These are phyloP conservation scores for Siphamia tubifer DNA, from an alignment of 2,113 vertebrate species.

Conservation along the genomic window DNA sequence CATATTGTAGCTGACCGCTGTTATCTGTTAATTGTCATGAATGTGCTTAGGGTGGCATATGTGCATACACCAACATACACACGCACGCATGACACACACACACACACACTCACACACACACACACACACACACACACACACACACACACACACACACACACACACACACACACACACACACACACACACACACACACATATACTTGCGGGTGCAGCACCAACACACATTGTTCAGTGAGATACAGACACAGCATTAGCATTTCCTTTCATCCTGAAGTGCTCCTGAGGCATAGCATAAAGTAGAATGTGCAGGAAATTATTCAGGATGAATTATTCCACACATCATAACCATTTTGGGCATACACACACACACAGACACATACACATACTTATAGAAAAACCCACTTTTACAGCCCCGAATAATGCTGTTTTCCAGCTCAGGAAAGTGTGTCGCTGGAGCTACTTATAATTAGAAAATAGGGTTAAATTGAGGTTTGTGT, in stretches of 20 bases:
- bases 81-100: conserved; percentile 8
- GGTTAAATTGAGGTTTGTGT: neutral
- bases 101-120: conserved; percentile 20
- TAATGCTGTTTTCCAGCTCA: neutral
- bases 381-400: conserved; percentile 9
- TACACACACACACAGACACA: conserved; percentile 14
- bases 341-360: conserved; percentile 36
- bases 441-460: neutral
- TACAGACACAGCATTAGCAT: conserved; percentile 69
- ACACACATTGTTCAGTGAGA: conserved; percentile 48
- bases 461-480: conserved; percentile 29
- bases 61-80: neutral
- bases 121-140: neutral
- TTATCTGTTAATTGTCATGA: conserved; percentile 76
- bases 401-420: neutral
- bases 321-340: conserved; percentile 63
- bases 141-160: neutral
- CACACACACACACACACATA: neutral
- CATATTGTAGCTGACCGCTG: conserved; percentile 39
- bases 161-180: neutral
- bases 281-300: conserved; percentile 63
- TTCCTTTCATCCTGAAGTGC: conserved; percentile 72
- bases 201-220: neutral
- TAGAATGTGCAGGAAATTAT: conserved; percentile 72
- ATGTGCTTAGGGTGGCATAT: conserved; percentile 54